Percentiles rank a stretch among this genome's conserved stretches.
Conservation (phyloP, 2,113 vertebrate genomes). For the Coracopsis vasa region DNA sequence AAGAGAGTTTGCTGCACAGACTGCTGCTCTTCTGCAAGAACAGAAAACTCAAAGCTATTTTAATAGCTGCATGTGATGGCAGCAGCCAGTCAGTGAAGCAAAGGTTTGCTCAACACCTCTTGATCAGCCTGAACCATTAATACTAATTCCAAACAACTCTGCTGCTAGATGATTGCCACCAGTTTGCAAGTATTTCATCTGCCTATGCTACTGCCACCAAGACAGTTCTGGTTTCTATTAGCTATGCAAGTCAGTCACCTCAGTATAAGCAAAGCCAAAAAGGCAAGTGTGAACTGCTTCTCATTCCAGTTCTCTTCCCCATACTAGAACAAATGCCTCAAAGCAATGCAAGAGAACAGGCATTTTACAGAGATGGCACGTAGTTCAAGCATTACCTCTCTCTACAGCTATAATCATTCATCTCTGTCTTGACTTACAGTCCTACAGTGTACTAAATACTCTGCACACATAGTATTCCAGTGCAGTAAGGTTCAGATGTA, state of each 20-base stretch:
- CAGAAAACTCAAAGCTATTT: neutral
- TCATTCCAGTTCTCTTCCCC: neutral
- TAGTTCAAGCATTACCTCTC: neutral
- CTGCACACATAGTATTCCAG: neutral
- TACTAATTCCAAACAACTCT: neutral
- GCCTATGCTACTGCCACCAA: neutral
- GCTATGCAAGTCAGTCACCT: neutral
- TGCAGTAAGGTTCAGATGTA: neutral
- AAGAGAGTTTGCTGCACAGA: neutral
- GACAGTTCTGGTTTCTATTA: neutral
- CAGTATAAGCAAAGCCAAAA: neutral
- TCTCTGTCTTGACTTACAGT: neutral
- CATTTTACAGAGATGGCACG: neutral
- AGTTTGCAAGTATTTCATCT: neutral
- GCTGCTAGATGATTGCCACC: neutral
- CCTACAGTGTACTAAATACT: neutral
- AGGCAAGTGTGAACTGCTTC: neutral
- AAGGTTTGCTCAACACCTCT: neutral
- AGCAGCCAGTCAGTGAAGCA: neutral
- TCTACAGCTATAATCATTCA: conserved; percentile 5
- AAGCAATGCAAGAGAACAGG: neutral
- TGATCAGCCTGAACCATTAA: neutral
- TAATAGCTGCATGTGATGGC: neutral
- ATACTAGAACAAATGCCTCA: neutral
- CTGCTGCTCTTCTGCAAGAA: neutral